These are phyloP conservation scores for Clupea harengus DNA, from an alignment of 2,113 vertebrate genomes.

Conservation along the genomic window DNA sequence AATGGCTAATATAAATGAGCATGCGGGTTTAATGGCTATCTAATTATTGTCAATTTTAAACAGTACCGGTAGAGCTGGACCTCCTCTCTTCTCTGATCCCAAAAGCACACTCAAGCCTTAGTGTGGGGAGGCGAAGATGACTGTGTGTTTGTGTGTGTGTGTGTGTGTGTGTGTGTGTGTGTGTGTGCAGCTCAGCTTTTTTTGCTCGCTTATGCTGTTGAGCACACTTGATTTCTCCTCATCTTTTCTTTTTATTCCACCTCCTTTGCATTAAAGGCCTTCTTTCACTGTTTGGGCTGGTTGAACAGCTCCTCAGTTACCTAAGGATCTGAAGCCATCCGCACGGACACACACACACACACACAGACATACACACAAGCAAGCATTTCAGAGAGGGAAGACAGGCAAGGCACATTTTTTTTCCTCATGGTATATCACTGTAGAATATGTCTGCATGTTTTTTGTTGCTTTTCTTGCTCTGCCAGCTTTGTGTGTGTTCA, in stretches of 20 bases:
- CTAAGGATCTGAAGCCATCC: constrained; percentile 65
- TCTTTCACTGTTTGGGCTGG: constrained; percentile 45
- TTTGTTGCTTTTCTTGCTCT: background rate
- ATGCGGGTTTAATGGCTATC: constrained; percentile 59
- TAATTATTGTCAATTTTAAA: constrained; percentile 66
- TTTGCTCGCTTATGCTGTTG: background rate
- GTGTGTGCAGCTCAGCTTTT: constrained; percentile 1
- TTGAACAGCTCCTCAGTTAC: constrained; percentile 46
- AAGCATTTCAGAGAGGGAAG: background rate
- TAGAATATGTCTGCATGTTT: constrained; percentile 6
- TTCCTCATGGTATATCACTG: background rate
- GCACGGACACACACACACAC: background rate
- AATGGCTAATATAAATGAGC: constrained; percentile 65
- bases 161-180: constrained; percentile 34
- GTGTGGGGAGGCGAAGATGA: constrained; percentile 8
- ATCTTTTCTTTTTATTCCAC: constrained; percentile 74
- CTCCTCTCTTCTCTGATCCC: background rate
- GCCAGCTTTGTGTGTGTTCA: background rate
- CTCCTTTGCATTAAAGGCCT: constrained; percentile 76
- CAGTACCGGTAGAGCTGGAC: constrained; percentile 51
- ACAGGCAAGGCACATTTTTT: constrained; percentile 45
- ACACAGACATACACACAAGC: too few species aligned
- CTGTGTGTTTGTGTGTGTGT: constrained; percentile 46
- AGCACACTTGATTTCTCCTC: constrained; percentile 35
- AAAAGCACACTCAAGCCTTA: constrained; percentile 9